Base-by-base conservation (phyloP, 2,888 invertebrate genomes). In the Thereva unica region DNA sequence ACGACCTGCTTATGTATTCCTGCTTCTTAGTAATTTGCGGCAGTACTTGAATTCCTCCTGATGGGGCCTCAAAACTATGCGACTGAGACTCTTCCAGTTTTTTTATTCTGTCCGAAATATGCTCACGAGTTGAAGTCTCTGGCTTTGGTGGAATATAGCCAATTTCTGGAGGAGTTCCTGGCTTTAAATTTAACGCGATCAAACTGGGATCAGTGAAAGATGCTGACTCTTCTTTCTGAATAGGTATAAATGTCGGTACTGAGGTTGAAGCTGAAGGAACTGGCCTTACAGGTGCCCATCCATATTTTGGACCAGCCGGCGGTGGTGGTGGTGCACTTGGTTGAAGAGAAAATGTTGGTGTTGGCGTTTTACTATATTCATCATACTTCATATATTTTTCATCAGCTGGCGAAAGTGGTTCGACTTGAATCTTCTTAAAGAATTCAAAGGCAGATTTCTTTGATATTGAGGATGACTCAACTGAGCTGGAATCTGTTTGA, bases 101-200 rank as follows among this genome's bases (percentile, higher is more conserved):
- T 73, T 85, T 86, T 1, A 86, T 84, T 73, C 85, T 85, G 35
- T 85, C 82, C n/a, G 83, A 82, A 40, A 87, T 82, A 52, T 85
- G 82, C 54, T 84, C 84, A 64, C 81, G 80, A 71, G 81, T 74
- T 76, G 80, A 71, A 73, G 81, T 72, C 68, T 73, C 73, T 5
- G 74, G 73, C 74, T 85, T 85, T 1, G 87, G 85, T 23, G 23
- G 50, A 57, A 85, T 84, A 71, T 84, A 88, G 45, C 86, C 86
- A 54, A 89, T 86, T 79, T 89, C 87, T 42, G 89, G 88, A 7
- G 89, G 89, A n/a, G 89, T 86, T 72, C 88, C 89, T 0, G 88
- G 89, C 64, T 84, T 82, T 3, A 89, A 76, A 74, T 84, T 83
- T 55, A 87, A 82, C 67, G 84, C 74, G 47, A 73, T 72, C 9